Conservation (phyloP, 2,888 invertebrate species). For the Yponomeuta evonymella region DNA sequence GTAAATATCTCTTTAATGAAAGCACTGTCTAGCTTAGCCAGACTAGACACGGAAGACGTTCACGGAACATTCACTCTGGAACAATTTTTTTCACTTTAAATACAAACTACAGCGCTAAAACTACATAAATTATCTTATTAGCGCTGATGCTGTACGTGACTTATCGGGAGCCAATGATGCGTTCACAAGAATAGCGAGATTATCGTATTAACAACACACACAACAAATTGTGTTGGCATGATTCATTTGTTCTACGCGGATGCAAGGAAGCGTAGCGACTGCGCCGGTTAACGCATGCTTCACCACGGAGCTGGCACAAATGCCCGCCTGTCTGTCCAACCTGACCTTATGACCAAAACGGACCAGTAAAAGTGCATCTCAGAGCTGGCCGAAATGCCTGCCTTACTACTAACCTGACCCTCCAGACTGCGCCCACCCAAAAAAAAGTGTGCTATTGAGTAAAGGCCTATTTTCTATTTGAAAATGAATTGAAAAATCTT, state of each 20-base stretch:
- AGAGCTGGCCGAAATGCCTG: too few species aligned
- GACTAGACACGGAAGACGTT: not conserved
- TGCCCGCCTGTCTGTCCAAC: not conserved
- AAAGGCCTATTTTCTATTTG: too few species aligned
- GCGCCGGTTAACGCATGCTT: conserved; percentile 27
- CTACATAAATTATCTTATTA: not conserved
- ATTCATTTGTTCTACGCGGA: conserved; percentile 32
- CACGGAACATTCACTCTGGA: not conserved
- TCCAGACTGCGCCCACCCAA: too few species aligned
- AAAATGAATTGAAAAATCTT: too few species aligned
- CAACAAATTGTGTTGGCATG: conserved; percentile 25
- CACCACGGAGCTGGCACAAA: not conserved
- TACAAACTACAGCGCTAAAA: not conserved
- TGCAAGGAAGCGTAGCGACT: conserved; percentile 33
- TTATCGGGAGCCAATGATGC: conserved; percentile 4
- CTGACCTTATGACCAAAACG: too few species aligned
- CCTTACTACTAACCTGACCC: too few species aligned
- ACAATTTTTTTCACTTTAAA: not conserved
- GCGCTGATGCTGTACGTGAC: conserved; percentile 3
- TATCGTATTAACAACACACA: conserved; percentile 2
- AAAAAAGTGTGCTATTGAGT: too few species aligned
- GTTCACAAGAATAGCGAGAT: not conserved
- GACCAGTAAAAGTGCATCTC: too few species aligned
- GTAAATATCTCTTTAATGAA: not conserved
- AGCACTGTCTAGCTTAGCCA: not conserved